Percentiles rank a stretch among this genome's conserved stretches.
These are phyloP conservation scores for Calyptommatus sinebrachiatus DNA, from an alignment of 2,113 vertebrate species.

Conservation along the genomic window DNA sequence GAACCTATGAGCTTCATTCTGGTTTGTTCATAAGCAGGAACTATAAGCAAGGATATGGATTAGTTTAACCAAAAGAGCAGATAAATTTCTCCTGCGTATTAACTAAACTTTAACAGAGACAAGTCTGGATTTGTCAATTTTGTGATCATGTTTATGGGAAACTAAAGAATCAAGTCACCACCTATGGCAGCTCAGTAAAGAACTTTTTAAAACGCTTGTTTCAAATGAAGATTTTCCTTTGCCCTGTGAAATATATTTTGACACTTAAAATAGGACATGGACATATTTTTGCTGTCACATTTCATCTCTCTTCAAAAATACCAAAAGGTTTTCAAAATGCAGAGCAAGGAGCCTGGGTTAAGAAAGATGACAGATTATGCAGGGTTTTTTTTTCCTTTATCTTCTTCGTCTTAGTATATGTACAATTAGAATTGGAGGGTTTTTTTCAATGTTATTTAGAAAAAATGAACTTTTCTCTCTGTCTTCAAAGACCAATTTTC, in stretches of 20 bases:
- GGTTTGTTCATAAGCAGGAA: too few species aligned
- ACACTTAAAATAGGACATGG: not conserved
- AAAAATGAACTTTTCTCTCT: constrained; percentile 24
- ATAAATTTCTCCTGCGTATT: too few species aligned
- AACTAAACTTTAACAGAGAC: not conserved
- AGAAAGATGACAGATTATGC: constrained; percentile 10
- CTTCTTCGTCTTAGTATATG: not conserved
- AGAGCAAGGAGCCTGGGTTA: not conserved
- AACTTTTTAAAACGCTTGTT: not conserved
- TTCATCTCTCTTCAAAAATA: not conserved
- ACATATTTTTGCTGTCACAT: not conserved
- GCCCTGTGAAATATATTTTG: not conserved
- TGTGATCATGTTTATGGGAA: not conserved
- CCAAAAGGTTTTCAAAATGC: not conserved
- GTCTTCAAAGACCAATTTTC: constrained; percentile 6
- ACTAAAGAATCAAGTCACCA: not conserved
- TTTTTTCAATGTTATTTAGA: constrained; percentile 34
- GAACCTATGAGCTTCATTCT: too few species aligned
- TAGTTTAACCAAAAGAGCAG: not conserved
- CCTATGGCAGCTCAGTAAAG: not conserved
- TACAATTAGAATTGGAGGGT: too few species aligned
- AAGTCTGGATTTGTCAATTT: not conserved
- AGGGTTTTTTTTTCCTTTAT: not conserved
- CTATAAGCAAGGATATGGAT: too few species aligned
- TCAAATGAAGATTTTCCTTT: not conserved